Conservation (phyloP, 2,888 invertebrate species). For the Platypus cylindrus region DNA sequence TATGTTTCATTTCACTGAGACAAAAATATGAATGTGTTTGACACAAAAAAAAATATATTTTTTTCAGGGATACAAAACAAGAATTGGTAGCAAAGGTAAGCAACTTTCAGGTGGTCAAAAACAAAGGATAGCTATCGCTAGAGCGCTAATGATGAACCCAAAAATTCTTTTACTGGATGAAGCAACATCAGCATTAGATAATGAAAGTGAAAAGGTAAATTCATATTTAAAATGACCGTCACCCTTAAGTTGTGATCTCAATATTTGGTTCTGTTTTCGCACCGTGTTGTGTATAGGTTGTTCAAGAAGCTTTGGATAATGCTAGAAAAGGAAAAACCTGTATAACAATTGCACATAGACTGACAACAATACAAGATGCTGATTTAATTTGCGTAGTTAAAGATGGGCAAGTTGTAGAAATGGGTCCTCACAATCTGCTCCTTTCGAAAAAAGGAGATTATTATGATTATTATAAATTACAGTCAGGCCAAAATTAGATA, state of each 20-base stretch:
- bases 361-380: constrained; percentile 73
- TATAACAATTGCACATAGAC: constrained; percentile 73
- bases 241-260: no score
- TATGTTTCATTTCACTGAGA: no score
- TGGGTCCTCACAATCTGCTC: constrained; percentile 57
- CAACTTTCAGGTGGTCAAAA: constrained; percentile 75
- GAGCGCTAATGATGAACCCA: constrained; percentile 68
- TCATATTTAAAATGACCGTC: no score
- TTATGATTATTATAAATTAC: constrained; percentile 37
- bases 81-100: constrained; percentile 64
- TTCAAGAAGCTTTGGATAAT: constrained; percentile 74
- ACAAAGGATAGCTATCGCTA: constrained; percentile 65
- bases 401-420: constrained; percentile 55
- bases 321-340: constrained; percentile 74
- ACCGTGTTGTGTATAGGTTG: constrained; percentile 47
- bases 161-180: constrained; percentile 68
- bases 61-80: constrained; percentile 65
- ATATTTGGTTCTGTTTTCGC: no score
- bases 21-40: no score
- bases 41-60: no score
- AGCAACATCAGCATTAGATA: constrained; percentile 76
- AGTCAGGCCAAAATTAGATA: constrained; percentile 18
- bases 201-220: constrained; percentile 69
- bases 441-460: constrained; percentile 52
- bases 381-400: constrained; percentile 62